Evolutionary conservation across 2,797 vertebrate species (phyloP).

Genomic region (Rallus crepitans): DNA sequence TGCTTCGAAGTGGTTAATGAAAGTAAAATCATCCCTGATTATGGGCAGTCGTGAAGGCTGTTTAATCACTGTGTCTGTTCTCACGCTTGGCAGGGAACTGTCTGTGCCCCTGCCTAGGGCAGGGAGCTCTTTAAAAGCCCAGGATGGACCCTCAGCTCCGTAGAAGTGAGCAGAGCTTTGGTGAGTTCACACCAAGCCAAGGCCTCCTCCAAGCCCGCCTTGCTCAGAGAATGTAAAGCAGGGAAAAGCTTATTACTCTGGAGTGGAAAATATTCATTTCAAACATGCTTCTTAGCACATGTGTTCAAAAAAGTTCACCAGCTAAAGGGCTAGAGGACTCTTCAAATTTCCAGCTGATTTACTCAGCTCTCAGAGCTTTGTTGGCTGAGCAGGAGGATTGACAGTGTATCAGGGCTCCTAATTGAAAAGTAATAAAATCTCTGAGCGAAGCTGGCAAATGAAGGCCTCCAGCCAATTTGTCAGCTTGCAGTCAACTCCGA

Average conservation of each 20-base stretch:
- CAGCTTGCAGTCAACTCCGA: constrained; percentile 74
- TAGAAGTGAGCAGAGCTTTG: not conserved
- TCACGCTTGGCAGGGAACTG: not conserved
- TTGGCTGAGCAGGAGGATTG: constrained; percentile 67
- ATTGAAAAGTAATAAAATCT: constrained; percentile 76
- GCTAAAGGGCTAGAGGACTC: constrained; percentile 62
- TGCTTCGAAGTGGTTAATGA: not conserved
- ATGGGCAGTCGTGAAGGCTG: not conserved
- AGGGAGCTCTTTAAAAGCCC: not conserved
- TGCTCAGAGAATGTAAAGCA: not conserved
- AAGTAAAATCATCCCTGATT: not conserved
- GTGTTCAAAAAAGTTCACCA: constrained; percentile 63
- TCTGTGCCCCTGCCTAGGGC: not conserved
- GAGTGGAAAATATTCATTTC: constrained; percentile 28
- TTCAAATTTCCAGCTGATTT: constrained; percentile 60
- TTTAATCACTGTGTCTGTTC: not conserved
- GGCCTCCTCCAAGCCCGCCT: not conserved
- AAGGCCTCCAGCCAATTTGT: constrained; percentile 75
- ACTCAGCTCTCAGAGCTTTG: constrained; percentile 46
- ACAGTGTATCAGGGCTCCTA: constrained; percentile 69
- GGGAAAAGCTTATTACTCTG: not conserved
- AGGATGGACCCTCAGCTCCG: not conserved
- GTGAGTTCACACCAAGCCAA: not conserved
- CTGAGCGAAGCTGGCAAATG: constrained; percentile 75
- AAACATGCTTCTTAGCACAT: constrained; percentile 49